Conservation (phyloP, 2,797 vertebrate species). For the Schizopygopsis malacanthus region DNA sequence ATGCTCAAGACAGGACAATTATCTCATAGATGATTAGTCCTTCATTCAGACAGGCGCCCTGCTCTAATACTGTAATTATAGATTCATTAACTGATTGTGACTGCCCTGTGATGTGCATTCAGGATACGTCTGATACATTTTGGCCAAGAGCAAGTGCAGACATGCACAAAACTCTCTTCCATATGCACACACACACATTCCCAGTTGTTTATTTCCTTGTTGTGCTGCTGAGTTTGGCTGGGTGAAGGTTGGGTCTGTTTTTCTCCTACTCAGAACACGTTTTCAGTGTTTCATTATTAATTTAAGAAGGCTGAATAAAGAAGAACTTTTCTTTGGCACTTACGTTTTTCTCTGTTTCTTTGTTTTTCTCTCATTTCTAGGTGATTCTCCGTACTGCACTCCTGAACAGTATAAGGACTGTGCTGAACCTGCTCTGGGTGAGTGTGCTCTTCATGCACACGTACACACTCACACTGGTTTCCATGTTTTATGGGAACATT, state of each 20-base stretch:
- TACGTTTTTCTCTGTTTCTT: neutral
- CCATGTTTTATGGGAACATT: neutral
- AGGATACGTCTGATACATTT: neutral
- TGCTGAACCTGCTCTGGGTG: conserved; percentile 91
- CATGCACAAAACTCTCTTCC: neutral
- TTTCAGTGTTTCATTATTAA: conserved; percentile 23
- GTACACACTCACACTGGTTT: neutral
- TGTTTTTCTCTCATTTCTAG: conserved; percentile 73
- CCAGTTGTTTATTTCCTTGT: conserved; percentile 3
- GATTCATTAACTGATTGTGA: conserved; percentile 36
- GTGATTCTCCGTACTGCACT: conserved; percentile 96
- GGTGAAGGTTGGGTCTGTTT: conserved; percentile 8
- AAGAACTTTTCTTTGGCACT: neutral
- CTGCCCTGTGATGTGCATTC: neutral
- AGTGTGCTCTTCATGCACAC: conserved; percentile 56
- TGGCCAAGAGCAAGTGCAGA: neutral
- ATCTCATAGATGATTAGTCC: conserved; percentile 2
- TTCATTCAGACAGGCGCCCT: conserved; percentile 15
- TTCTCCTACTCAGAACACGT: neutral
- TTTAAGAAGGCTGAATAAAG: conserved; percentile 8
- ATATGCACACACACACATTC: neutral
- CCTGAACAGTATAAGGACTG: conserved; percentile 99
- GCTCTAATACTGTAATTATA: conserved; percentile 39
- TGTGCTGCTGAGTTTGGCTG: neutral
- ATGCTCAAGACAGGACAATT: conserved; percentile 3